phyloP scores from a whole-genome alignment of 2,888 invertebrate species.

The Rhynchonema sp. region DNA sequence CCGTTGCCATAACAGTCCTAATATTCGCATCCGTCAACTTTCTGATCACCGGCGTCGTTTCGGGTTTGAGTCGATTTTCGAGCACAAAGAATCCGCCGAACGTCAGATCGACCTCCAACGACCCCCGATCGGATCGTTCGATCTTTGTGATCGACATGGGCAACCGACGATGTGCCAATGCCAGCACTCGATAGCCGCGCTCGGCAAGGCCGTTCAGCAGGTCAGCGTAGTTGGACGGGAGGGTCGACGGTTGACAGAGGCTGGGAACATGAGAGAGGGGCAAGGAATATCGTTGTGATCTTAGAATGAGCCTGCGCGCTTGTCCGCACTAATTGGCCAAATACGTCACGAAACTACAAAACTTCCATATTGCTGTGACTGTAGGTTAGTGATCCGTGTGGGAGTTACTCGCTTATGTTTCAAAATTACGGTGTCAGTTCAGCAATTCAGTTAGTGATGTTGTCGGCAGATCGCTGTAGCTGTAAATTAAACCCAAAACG shows the following conservation, averaged over 20 bases:
- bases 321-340: too few relatives aligned
- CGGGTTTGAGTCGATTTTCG: slow-evolving; percentile 56
- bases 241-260: slow-evolving; percentile 15
- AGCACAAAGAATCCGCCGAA: slow-evolving; percentile 71
- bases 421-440: too few relatives aligned
- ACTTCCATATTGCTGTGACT: too few relatives aligned
- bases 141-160: background rate
- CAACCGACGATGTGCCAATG: background rate
- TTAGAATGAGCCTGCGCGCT: too few relatives aligned
- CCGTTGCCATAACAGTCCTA: slow-evolving; percentile 63
- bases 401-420: too few relatives aligned
- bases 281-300: too few relatives aligned
- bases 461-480: background rate
- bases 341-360: too few relatives aligned
- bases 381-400: too few relatives aligned
- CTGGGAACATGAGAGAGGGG: too few relatives aligned
- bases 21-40: slow-evolving; percentile 47
- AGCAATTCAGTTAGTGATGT: too few relatives aligned
- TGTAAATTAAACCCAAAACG: background rate
- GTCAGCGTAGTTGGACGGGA: background rate
- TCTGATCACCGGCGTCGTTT: slow-evolving; percentile 31
- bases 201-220: background rate
- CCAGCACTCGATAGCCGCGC: background rate
- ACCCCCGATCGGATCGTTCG: background rate
- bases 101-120: slow-evolving; percentile 54